Evolutionary conservation across 1,140 invertebrate species (phyloP).

Genomic region (Bombus waltoni): DNA sequence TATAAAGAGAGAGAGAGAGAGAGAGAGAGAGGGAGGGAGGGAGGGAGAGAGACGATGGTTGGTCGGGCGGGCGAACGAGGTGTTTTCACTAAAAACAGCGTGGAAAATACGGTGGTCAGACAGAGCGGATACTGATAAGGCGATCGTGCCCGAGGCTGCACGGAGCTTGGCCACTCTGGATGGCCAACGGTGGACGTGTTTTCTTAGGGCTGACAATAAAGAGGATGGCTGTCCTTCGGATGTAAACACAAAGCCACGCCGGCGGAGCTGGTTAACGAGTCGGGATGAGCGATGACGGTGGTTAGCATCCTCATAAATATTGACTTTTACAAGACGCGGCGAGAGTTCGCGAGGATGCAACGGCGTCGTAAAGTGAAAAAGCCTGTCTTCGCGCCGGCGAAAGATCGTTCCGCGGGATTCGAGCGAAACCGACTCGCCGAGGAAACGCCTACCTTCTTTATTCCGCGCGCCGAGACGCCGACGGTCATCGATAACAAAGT

Average conservation of each 20-base stretch:
- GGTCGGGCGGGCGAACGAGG: not conserved
- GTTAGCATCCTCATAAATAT: conserved; percentile 78
- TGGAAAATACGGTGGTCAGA: not conserved
- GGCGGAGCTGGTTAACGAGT: conserved; percentile 72
- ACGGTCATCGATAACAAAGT: conserved; percentile 62
- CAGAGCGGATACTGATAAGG: conserved; percentile 36
- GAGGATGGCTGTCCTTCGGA: conserved; percentile 66
- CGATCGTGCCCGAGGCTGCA: conserved; percentile 27
- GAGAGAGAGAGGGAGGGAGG: too few species aligned
- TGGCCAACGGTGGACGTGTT: conserved; percentile 51
- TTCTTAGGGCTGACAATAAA: conserved; percentile 67
- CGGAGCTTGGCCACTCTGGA: conserved; percentile 1
- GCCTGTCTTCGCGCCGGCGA: conserved; percentile 23
- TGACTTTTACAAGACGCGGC: conserved; percentile 72
- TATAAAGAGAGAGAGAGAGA: too few species aligned
- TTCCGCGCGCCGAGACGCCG: conserved; percentile 40
- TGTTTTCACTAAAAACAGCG: conserved; percentile 34
- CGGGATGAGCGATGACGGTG: conserved; percentile 76
- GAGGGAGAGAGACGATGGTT: not conserved
- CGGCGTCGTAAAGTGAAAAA: conserved; percentile 73
- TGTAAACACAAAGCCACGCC: conserved; percentile 67
- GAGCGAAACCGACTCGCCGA: conserved; percentile 48
- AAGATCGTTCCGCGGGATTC: conserved; percentile 65
- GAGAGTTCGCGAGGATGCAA: conserved; percentile 39
- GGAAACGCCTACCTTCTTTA: conserved; percentile 66